phyloP scores from a whole-genome alignment of 1,140 invertebrate species.

The Sinonovacula constricta region DNA sequence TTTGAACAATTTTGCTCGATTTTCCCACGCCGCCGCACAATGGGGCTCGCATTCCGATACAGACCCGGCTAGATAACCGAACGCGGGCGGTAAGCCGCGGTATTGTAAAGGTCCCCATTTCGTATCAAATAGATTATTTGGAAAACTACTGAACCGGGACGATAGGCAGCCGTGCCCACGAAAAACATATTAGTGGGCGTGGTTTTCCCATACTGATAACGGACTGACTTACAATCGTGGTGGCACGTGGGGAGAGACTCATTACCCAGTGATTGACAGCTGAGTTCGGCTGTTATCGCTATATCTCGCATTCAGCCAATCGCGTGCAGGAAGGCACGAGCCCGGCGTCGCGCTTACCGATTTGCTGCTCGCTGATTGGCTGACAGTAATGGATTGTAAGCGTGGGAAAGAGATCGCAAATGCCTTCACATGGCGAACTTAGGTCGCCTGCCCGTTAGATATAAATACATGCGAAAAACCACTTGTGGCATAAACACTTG shows the following conservation, averaged over 20 bases:
- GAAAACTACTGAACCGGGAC: conserved; percentile 36
- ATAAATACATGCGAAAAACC: conserved; percentile 47
- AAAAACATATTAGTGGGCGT: conserved; percentile 45
- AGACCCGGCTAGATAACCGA: conserved; percentile 32
- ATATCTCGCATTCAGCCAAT: conserved; percentile 32
- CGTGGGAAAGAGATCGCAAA: conserved; percentile 49
- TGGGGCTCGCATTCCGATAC: conserved; percentile 48
- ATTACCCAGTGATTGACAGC: conserved; percentile 46
- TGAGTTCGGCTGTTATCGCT: conserved; percentile 16
- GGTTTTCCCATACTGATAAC: conserved; percentile 53
- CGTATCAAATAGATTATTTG: conserved; percentile 51
- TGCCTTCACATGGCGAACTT: conserved; percentile 50
- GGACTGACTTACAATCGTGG: conserved; percentile 26
- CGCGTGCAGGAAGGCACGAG: conserved; percentile 38
- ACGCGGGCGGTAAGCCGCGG: conserved; percentile 42
- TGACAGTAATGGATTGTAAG: conserved; percentile 31
- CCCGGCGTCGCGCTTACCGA: conserved; percentile 10
- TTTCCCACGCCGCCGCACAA: conserved; percentile 52
- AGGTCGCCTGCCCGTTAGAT: conserved; percentile 47
- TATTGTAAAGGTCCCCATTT: conserved; percentile 34
- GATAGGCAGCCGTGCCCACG: conserved; percentile 26
- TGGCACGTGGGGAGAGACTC: conserved; percentile 38
- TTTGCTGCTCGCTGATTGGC: conserved; percentile 29
- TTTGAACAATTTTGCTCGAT: conserved; percentile 49
- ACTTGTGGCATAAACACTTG: conserved; percentile 39